A percentile compares a stretch with the other conserved stretches of the same genome.
Evolutionary conservation across 2,888 invertebrate species (phyloP).

Genomic region (Pristionchus maxplancki): DNA sequence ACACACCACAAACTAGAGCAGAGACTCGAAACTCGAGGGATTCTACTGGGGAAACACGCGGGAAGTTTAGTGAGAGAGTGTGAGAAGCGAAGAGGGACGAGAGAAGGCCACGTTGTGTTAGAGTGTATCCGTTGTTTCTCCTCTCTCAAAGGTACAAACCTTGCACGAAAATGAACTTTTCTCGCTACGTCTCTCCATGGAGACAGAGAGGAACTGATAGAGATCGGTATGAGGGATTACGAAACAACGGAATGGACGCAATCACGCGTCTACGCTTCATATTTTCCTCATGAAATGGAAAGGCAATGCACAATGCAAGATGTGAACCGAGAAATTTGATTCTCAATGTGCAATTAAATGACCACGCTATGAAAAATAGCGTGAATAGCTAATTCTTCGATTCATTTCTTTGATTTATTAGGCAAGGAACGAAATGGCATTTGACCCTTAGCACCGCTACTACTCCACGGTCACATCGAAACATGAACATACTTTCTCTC

Average conservation of each 20-base stretch:
- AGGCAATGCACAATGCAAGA: no score
- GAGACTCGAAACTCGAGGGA: neutral
- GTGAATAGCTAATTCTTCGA: no score
- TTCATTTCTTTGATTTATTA: no score
- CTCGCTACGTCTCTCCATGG: neutral
- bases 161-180: constrained; percentile 19
- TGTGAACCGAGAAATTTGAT: no score
- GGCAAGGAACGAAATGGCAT: no score
- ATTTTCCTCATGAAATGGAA: no score
- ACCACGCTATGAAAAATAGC: no score
- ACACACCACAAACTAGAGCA: neutral
- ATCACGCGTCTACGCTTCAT: no score
- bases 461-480: no score
- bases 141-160: neutral
- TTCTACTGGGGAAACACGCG: neutral
- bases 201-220: neutral
- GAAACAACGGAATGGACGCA: neutral
- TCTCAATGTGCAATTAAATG: no score
- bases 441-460: no score
- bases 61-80: constrained; percentile 1
- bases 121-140: neutral
- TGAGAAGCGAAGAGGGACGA: neutral
- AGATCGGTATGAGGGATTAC: neutral
- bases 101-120: constrained; percentile 8
- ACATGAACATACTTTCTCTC: no score